Evolutionary conservation across 2,797 vertebrate genomes (phyloP).

Genomic region (Taenioides sp.): DNA sequence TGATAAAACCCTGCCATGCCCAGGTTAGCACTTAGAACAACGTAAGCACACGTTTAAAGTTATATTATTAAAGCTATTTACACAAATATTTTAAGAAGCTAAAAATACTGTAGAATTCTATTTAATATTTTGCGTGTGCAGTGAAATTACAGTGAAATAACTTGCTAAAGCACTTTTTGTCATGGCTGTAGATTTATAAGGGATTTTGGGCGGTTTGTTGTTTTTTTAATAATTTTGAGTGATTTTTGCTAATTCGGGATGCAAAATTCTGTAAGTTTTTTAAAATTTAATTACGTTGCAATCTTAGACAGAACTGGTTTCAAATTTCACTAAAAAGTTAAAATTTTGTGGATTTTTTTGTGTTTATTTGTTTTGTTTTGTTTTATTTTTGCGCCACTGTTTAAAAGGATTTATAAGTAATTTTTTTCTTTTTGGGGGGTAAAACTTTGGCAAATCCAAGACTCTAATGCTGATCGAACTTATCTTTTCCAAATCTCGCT

Average conservation of each 20-base stretch:
- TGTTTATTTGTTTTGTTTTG: background rate
- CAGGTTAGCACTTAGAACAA: background rate
- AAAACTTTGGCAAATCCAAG: background rate
- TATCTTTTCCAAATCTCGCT: too few species aligned
- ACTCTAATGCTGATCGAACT: background rate
- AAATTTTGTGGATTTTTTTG: background rate
- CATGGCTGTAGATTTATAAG: background rate
- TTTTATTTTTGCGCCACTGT: background rate
- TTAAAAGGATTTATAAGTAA: background rate
- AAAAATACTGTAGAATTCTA: background rate
- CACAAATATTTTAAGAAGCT: background rate
- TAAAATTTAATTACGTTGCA: too few species aligned
- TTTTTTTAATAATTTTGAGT: background rate
- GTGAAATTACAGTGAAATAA: too few species aligned
- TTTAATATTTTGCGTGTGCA: background rate
- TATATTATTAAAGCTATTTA: background rate
- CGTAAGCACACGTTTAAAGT: background rate
- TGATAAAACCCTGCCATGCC: background rate
- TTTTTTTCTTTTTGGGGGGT: background rate
- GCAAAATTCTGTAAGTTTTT: background rate
- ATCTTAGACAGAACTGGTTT: background rate
- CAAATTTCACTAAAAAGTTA: background rate
- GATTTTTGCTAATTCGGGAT: background rate
- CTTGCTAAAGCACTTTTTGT: background rate
- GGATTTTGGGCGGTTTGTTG: background rate